Conservation (phyloP, 2,113 vertebrate species). For the Poicephalus meyeri region DNA sequence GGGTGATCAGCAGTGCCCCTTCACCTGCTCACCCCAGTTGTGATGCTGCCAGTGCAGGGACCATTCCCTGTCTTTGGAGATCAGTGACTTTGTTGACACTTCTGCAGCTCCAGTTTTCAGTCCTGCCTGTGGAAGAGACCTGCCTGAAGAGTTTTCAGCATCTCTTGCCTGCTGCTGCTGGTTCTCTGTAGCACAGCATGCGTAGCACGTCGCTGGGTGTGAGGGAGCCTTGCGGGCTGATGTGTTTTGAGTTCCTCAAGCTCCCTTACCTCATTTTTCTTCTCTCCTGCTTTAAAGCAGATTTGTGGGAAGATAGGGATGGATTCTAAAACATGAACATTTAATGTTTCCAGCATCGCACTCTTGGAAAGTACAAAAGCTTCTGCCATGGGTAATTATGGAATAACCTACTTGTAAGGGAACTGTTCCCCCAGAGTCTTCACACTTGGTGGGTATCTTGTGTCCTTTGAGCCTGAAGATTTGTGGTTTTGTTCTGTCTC, state of each 20-base stretch:
- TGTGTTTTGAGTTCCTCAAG: neutral
- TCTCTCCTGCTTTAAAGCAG: neutral
- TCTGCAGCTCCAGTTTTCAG: neutral
- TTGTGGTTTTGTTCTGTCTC: neutral
- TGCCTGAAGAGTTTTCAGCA: neutral
- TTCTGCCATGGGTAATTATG: slow-evolving; percentile 3
- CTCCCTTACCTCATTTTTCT: neutral
- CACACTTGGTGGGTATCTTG: neutral
- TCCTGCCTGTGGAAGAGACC: neutral
- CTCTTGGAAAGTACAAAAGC: neutral
- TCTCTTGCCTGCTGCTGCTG: neutral
- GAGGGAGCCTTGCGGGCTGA: neutral
- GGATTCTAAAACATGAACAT: neutral
- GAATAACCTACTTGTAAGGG: neutral
- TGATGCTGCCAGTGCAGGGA: neutral
- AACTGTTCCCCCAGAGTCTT: neutral
- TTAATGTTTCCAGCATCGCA: neutral
- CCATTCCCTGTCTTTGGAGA: neutral
- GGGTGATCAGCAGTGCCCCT: neutral
- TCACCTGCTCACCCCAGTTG: neutral
- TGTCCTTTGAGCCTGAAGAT: slow-evolving; percentile 16
- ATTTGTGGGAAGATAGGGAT: neutral
- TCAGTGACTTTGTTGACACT: neutral
- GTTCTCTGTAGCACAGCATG: neutral
- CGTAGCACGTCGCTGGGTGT: neutral